phyloP scores from a whole-genome alignment of 2,797 vertebrate species.

The Discoglossus pictus region DNA sequence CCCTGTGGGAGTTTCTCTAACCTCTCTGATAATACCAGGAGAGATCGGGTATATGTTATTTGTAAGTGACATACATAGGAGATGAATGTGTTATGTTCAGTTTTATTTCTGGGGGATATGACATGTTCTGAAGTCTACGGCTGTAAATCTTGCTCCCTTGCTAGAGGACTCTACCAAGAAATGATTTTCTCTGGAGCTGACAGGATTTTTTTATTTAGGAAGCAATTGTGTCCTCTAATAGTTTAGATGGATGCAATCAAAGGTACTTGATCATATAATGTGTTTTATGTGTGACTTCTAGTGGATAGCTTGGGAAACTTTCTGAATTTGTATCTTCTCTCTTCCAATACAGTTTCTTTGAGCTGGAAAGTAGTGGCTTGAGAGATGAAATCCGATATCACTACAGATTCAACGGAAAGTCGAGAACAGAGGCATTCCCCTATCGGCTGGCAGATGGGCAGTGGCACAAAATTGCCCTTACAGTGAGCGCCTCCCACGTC shows the following conservation, averaged over 20 bases:
- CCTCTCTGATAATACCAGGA: too few species aligned
- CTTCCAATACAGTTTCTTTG: constrained; percentile 85
- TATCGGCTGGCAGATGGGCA: constrained; percentile 90
- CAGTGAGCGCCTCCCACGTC: constrained; percentile 85
- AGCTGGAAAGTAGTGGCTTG: constrained; percentile 92
- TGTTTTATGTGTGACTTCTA: background rate
- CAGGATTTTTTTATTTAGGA: too few species aligned
- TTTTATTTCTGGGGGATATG: too few species aligned
- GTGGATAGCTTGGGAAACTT: background rate
- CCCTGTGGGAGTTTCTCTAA: too few species aligned
- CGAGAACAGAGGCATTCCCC: constrained; percentile 85
- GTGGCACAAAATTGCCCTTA: constrained; percentile 89
- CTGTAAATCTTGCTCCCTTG: too few species aligned
- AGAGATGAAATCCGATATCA: constrained; percentile 90
- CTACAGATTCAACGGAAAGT: constrained; percentile 83
- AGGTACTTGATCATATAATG: background rate
- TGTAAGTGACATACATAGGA: too few species aligned
- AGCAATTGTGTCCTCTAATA: background rate
- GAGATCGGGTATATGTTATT: too few species aligned
- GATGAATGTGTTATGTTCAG: too few species aligned
- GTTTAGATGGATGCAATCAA: background rate
- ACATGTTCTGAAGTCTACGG: too few species aligned
- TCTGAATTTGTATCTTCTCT: constrained; percentile 51
- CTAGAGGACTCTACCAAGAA: too few species aligned
- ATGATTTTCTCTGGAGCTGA: too few species aligned